Evolutionary conservation across 1,140 invertebrate species (phyloP), one percentile per base, ranked within the genome.

Genomic region (Matsumurasca onukii): DNA sequence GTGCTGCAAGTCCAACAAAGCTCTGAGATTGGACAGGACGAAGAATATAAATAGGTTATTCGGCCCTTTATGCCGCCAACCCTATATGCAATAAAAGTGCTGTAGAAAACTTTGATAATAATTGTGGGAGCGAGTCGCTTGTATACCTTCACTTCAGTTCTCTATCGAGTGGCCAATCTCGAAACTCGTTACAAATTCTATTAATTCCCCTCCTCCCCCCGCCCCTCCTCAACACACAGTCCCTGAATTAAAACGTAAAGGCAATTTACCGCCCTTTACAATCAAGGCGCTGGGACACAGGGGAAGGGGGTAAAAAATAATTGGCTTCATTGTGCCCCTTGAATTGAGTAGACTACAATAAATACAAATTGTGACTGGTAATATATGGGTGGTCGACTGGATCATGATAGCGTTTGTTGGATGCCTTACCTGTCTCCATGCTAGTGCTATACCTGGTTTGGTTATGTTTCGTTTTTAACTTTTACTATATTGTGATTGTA

Each of bases 171-270:
- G 39, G 31, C 31, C 62, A 65, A 65, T 65, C 62, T 65, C 31
- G 25, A 65, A 65, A 65, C 62, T 65, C 62, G 62, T 65, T 65
- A 65, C 62, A 65, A 65, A 65, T 65, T 65, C 62, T 65, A 65
- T 65, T 65, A 65, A 65, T 65, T 65, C 62, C 62, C 39, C 62
- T 45, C 62, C 39, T 65, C 48, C 62, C 62, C 39, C 62, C 27
- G 34, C 39, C 62, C 62, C 62, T 65, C 62, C 62, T 65, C 39
- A 39, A 39, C 31, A 65, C 55, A 59, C 55, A 59, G 55, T 59
- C 55, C 55, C 55, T 65, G 62, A 65, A 65, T 65, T 65, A 65
- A 65, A 65, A 65, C 31, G 62, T 65, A 45, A 65, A 65, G 62
- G 62, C 62, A 65, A 65, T 65, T 65, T 65, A 65, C 62, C 62